Percentiles rank a stretch among this genome's conserved stretches.
Evolutionary conservation across 2,113 vertebrate species (phyloP).

Genomic region (Odontesthes bonariensis): DNA sequence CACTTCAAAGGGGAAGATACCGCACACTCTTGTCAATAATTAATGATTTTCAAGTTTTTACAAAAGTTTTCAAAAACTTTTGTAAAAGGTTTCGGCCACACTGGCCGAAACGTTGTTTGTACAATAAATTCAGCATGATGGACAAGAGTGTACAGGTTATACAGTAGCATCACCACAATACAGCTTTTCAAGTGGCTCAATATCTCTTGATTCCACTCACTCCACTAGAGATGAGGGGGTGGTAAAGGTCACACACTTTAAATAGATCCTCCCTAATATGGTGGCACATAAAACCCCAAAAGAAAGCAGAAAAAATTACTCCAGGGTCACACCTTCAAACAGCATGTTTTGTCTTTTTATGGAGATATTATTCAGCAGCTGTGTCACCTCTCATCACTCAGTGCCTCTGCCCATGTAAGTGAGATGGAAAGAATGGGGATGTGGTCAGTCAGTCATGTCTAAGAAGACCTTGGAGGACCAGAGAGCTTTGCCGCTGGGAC

Average conservation of each 20-base stretch:
- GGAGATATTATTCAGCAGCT: constrained; percentile 67
- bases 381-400: constrained; percentile 64
- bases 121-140: too few relatives aligned
- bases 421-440: constrained; percentile 71
- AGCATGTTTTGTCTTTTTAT: constrained; percentile 70
- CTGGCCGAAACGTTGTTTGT: too few relatives aligned
- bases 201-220: constrained; percentile 41
- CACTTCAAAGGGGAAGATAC: too few relatives aligned
- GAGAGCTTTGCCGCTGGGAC: constrained; percentile 52
- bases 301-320: constrained; percentile 19
- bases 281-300: background rate
- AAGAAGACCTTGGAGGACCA: constrained; percentile 78
- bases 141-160: background rate
- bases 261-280: constrained; percentile 62
- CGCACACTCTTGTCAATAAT: too few relatives aligned
- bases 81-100: too few relatives aligned
- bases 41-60: too few relatives aligned
- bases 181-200: constrained; percentile 18
- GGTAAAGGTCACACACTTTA: constrained; percentile 67
- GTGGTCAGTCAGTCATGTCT: constrained; percentile 78
- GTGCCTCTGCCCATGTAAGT: constrained; percentile 66
- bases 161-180: background rate
- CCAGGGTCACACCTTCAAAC: constrained; percentile 36
- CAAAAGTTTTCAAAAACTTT: too few relatives aligned
- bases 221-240: constrained; percentile 40